Evolutionary conservation across 2,797 vertebrate genomes (phyloP), one percentile per base, ranked within the genome.

Genomic region (Danio tinwini): DNA sequence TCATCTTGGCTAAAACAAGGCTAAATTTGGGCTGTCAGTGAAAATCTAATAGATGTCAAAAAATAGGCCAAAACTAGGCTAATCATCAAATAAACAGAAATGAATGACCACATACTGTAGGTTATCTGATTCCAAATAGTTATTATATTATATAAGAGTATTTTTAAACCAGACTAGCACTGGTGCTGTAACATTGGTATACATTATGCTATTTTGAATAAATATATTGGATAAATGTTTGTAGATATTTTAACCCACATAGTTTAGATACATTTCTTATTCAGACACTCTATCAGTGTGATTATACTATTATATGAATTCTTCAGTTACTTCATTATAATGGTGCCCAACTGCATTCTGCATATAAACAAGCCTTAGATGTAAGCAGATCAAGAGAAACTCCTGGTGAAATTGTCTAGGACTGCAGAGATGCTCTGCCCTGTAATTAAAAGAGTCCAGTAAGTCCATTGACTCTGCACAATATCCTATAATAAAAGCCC

Each of bases 401-500:
- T 61, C 47, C 55, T 5, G 29, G 52, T 61, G 40, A 80, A 65
- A 78, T 75, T 13, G 12, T 21, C 61, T 5, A 53, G 37, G 40
- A 76, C 72, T 79, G 85, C 83, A 82, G 86, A 89, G 84, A 87
- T 81, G 83, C 87, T 72, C 81, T 64, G 76, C 81, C 68, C 12
- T 5, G 79, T 88, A 82, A 85, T 83, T 85, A 83, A 86, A 83
- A 74, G 65, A 83, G 67, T 78, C 71, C 82, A 65, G 74, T 42
- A 75, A 78, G 84, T 91, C 88, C 76, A 77, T 58, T 76, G 77
- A 82, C 75, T 86, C 86, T 74, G 76, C 82, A 86, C 81, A 83
- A 80, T 85, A 68, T 75, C 84, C 86, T 88, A 87, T 85, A 85
- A 87, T 81, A 82, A 84, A 89, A 90, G 82, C 84, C 87, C 79